Evolutionary conservation across 2,113 vertebrate species (phyloP).

Genomic region (Glaucidium brasilianum): DNA sequence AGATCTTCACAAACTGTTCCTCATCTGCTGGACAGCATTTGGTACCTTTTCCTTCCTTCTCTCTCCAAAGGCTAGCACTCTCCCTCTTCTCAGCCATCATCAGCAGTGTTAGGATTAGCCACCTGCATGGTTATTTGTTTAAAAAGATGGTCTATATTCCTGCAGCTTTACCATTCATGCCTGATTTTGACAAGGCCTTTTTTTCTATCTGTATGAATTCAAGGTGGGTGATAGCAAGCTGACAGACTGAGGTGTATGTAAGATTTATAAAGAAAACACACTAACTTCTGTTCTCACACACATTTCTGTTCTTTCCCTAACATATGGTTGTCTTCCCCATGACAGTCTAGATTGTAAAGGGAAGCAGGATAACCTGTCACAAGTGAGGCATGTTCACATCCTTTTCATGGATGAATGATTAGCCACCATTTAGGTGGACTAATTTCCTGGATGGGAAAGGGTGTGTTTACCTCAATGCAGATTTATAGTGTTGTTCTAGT

Average conservation of each 20-base stretch:
- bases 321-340: not conserved
- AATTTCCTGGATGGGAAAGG: not conserved
- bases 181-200: not conserved
- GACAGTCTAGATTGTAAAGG: not conserved
- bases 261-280: not conserved
- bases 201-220: not conserved
- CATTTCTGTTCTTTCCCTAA: not conserved
- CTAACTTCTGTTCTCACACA: not conserved
- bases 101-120: not conserved
- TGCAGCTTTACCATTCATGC: not conserved
- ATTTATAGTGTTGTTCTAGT: not conserved
- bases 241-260: not conserved
- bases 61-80: not conserved
- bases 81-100: not conserved
- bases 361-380: not conserved
- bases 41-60: not conserved
- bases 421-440: not conserved
- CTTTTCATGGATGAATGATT: not conserved
- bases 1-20: not conserved
- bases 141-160: not conserved
- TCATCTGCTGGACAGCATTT: not conserved
- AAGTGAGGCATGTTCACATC: not conserved
- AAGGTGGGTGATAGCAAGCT: not conserved
- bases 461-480: not conserved
- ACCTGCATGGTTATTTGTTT: not conserved